Evolutionary conservation across 2,888 invertebrate genomes (phyloP).

Genomic region (Drosophila tanythrix): DNA sequence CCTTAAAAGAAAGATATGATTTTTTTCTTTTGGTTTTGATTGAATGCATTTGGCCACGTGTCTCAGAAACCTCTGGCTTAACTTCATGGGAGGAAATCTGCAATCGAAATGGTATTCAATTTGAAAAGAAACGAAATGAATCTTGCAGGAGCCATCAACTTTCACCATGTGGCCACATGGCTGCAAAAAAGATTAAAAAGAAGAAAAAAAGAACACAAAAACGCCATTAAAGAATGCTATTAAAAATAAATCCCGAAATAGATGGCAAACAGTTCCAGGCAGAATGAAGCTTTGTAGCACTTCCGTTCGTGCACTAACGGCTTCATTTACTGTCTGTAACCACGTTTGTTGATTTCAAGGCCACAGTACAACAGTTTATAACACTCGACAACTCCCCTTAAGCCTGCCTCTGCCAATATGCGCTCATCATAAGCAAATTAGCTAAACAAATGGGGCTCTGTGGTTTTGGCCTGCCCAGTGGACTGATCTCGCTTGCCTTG

Average conservation of each 20-base stretch:
- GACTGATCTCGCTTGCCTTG: neutral
- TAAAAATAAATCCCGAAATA: conserved; percentile 35
- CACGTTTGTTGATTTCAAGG: conserved; percentile 43
- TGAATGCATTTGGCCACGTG: conserved; percentile 13
- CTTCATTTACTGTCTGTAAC: conserved; percentile 21
- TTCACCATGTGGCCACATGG: conserved; percentile 33
- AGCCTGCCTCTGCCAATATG: neutral
- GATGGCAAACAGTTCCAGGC: conserved; percentile 7
- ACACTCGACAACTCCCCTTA: neutral
- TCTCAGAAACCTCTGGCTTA: conserved; percentile 8
- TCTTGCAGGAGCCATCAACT: conserved; percentile 7
- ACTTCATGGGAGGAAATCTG: conserved; percentile 38
- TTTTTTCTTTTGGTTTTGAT: neutral
- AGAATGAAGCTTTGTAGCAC: conserved; percentile 1
- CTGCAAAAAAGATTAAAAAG: conserved; percentile 13
- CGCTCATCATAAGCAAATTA: conserved; percentile 9
- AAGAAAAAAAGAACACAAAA: conserved; percentile 14
- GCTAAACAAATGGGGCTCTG: neutral
- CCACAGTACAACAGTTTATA: conserved; percentile 31
- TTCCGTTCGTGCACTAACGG: conserved; percentile 30
- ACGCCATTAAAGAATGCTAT: conserved; percentile 29
- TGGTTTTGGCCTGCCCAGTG: conserved; percentile 3
- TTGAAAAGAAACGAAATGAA: conserved; percentile 20
- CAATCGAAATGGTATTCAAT: conserved; percentile 39
- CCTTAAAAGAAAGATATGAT: conserved; percentile 19